Base-by-base conservation (phyloP, 2,797 vertebrate genomes). In the Gallirallus australis region DNA sequence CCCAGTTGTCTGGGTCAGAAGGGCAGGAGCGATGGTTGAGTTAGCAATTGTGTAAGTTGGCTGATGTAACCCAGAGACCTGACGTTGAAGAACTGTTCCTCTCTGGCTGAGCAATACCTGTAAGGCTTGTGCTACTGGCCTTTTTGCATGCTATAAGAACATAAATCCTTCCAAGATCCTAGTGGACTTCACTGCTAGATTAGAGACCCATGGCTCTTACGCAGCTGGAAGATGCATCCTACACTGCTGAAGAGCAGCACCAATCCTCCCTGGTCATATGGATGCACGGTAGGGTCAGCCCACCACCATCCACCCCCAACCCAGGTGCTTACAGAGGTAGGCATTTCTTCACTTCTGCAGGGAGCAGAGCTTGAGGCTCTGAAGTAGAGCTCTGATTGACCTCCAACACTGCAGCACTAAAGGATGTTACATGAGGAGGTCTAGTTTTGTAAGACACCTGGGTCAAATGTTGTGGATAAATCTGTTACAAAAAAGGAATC, bases 1-100 rank as follows among this genome's bases (percentile, higher is more conserved):
- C 47, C 35, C 57, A n/a, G 27, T 80, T 86, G 59, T 82, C 91
- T 94, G 57, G 47, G 87, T 93, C 81, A 93, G 87, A 91, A 94
- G 78, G 93, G 66, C 64, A 86, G 39, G 50, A 54, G 31, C 73
- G 66, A 90, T 35, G 68, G 59, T 31, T 88, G 79, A 94, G 52
- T 69, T 85, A 60, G 85, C 35, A 70, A 18, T 77, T 88, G 76
- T 1, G 0, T 52, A 69, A 88, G 40, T 61, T 70, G 70, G 75
- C 52, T 76, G 59, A 73, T 60, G 31, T 57, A 92, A 89, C 48
- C 39, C 61, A 71, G 53, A 68, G 45, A 82, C 25, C 42, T 59
- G 48, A 42, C 6, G 33, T n/a, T 64, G 70, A 84, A 73, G 57
- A 88, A 30, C n/a, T 39, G 19, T 56, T 86, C 37, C 45, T 31